These are phyloP conservation scores for Myotis findleyi DNA, from an alignment of 2,797 vertebrate species.

Conservation along the genomic window DNA sequence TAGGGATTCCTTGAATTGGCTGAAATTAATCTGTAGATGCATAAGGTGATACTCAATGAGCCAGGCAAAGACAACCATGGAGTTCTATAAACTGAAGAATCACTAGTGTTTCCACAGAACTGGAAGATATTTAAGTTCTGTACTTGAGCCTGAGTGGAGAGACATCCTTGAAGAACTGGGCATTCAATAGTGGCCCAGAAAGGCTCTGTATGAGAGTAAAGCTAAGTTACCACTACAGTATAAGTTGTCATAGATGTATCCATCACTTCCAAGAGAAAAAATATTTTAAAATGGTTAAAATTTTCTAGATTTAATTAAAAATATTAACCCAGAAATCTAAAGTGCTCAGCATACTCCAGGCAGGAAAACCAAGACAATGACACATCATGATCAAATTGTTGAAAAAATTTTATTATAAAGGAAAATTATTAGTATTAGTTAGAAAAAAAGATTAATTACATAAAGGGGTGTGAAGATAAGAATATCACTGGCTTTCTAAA, in stretches of 20 bases:
- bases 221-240: neutral
- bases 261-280: neutral
- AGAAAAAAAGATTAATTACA: neutral
- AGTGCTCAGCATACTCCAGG: neutral
- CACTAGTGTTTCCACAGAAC: neutral
- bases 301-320: slow-evolving; percentile 1
- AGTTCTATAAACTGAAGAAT: neutral
- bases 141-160: neutral
- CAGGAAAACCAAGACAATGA: neutral
- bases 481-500: neutral
- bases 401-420: neutral
- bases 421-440: neutral
- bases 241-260: neutral
- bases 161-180: neutral
- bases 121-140: neutral
- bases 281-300: neutral
- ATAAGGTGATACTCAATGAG: neutral
- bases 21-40: neutral
- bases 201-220: neutral
- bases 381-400: neutral
- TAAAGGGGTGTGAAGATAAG: neutral
- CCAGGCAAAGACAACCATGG: neutral
- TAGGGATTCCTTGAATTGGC: neutral
- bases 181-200: neutral
- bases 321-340: neutral